These are phyloP conservation scores for Amphiura filiformis DNA, from an alignment of 35 echinoderm and acorn worm species.

Conservation along the genomic window DNA sequence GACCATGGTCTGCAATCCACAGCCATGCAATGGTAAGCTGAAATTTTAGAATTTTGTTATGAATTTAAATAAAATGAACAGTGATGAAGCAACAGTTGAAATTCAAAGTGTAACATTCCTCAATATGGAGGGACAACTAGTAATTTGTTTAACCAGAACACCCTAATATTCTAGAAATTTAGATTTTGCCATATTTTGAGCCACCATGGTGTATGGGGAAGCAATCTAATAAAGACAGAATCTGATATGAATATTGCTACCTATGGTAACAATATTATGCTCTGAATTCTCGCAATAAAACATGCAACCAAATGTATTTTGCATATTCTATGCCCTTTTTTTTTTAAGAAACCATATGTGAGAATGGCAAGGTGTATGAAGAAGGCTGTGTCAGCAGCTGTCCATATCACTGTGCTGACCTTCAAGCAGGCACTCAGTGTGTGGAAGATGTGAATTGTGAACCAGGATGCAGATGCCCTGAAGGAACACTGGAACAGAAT, in stretches of 20 bases:
- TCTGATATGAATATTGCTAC: too few relatives aligned
- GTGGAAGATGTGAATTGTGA: slow-evolving; percentile 19
- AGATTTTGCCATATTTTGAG: too few relatives aligned
- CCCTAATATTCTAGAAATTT: too few relatives aligned
- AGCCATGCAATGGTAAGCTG: background rate
- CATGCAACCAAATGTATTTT: background rate
- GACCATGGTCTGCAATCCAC: slow-evolving; percentile 53
- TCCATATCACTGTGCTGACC: slow-evolving; percentile 73
- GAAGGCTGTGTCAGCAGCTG: slow-evolving; percentile 49
- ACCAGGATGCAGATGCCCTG: background rate
- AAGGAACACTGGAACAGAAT: slow-evolving; percentile 3
- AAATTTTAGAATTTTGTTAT: too few relatives aligned
- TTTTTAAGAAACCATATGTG: slow-evolving; percentile 43
- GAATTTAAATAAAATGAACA: too few relatives aligned
- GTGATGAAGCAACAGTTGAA: too few relatives aligned
- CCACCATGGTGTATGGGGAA: too few relatives aligned
- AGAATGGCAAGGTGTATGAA: slow-evolving; percentile 53
- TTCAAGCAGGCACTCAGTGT: slow-evolving; percentile 54
- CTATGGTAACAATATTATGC: background rate
- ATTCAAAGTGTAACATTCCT: too few relatives aligned
- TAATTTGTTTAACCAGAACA: too few relatives aligned
- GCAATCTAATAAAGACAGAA: background rate
- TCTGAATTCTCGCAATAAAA: background rate
- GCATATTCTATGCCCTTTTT: too few relatives aligned
- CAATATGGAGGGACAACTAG: too few relatives aligned